Base-by-base conservation (phyloP, 2,888 invertebrate genomes). In the Geophilus truncorum region DNA sequence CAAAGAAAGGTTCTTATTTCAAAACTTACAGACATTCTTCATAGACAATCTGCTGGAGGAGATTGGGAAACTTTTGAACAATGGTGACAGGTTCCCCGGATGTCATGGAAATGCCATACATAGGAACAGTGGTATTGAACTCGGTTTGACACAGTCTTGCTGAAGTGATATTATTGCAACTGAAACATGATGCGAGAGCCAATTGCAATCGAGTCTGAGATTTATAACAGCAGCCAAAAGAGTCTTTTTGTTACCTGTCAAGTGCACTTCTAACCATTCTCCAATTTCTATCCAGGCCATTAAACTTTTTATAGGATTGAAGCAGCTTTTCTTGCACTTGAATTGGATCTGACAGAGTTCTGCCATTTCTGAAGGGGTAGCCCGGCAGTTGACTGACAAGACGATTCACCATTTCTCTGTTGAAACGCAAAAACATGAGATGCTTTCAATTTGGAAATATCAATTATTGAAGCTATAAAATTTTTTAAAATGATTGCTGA, bases 51-150 rank as follows among this genome's bases (percentile, higher is more conserved):
- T 96, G 96, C 86, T 96, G 96, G 82, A 96, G 87, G 57, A 96
- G 89, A 88, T 96, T 96, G 0, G 96, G 96, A 86, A 96, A 96
- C 88, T 96, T 96, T 88, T 96, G 96, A 45, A 96, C 95, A 85
- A 96, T 96, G 80, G 95, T 95, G 84, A 96, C 95, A 0, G 95
- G 95, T 85, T 95, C 94, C 0, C 96, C 96, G 15, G 95, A 95
- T 18, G 96, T 96, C 51, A 96, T 89, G 21, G 95, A 95, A 70
- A 96, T 95, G n/a, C 96, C 96, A 86, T 95, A 96, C 93, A 96
- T 94, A 0, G 96, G 96, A 21, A 96, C 96, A 70, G 96, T 96
- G 25, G 96, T 96, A 88, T 96, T 96, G 88, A 95, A 95, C 81
- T 95, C 90, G 9, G 96, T 95, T 85, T 93, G 92, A 86, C 96